Evolutionary conservation across 2,888 invertebrate species (phyloP).

Genomic region (Microplitis deprimator): DNA sequence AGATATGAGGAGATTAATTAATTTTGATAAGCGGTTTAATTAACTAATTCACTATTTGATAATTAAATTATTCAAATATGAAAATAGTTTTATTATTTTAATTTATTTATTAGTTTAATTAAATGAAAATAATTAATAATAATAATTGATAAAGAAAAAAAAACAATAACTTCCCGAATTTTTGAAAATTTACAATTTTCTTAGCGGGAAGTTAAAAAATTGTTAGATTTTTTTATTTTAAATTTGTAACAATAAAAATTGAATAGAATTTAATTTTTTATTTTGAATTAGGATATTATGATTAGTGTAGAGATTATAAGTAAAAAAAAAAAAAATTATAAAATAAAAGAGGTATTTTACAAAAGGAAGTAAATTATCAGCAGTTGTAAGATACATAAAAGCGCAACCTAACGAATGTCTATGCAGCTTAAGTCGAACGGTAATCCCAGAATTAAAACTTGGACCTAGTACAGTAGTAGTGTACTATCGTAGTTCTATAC

Average conservation of each 20-base stretch:
- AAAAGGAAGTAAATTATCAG: neutral
- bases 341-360: neutral
- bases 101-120: too few relatives aligned
- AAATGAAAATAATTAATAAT: too few relatives aligned
- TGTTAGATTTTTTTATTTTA: too few relatives aligned
- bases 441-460: conserved; percentile 29
- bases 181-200: too few relatives aligned
- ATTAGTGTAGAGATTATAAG: neutral
- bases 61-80: neutral
- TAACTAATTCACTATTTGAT: neutral
- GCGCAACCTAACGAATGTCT: neutral
- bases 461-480: neutral
- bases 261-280: neutral
- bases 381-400: conserved; percentile 22
- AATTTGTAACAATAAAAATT: neutral
- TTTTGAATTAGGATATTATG: neutral
- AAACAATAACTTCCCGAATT: too few relatives aligned
- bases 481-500: neutral
- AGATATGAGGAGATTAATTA: neutral
- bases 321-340: neutral
- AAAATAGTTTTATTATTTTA: too few relatives aligned
- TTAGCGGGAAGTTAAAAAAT: too few relatives aligned
- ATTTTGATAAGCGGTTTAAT: neutral
- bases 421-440: neutral
- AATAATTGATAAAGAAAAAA: too few relatives aligned